These are phyloP conservation scores for Phortica variegata DNA, from an alignment of 1,140 invertebrate species.

Conservation along the genomic window DNA sequence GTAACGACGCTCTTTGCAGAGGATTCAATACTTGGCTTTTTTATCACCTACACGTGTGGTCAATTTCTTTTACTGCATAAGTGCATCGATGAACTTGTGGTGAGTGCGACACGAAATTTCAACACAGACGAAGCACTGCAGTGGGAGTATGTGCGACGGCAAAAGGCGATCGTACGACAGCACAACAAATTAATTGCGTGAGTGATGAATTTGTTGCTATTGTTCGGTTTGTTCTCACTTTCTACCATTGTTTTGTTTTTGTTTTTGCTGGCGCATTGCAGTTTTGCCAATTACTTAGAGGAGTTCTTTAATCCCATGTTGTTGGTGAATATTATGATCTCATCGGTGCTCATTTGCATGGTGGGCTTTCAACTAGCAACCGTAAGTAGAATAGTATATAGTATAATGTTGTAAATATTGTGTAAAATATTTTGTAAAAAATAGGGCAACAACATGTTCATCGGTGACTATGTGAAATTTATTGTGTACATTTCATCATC, in stretches of 20 bases:
- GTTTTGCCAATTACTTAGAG: conserved; percentile 36
- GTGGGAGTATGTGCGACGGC: neutral
- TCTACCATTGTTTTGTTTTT: too few relatives aligned
- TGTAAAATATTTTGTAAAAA: too few relatives aligned
- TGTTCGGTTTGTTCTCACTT: too few relatives aligned
- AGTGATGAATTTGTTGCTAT: conserved; percentile 2
- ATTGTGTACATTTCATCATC: conserved; percentile 45
- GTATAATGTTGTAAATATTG: too few relatives aligned
- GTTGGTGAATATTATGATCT: conserved; percentile 43
- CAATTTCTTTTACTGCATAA: conserved; percentile 44
- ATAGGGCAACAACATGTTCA: conserved; percentile 43
- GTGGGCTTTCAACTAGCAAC: conserved; percentile 53
- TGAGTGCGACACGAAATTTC: neutral
- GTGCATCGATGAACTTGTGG: conserved; percentile 25
- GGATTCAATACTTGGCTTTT: conserved; percentile 50
- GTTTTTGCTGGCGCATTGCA: too few relatives aligned
- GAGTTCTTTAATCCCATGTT: conserved; percentile 52
- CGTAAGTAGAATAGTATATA: conserved; percentile 21
- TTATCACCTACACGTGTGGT: conserved; percentile 47
- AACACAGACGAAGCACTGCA: conserved; percentile 3
- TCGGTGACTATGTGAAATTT: conserved; percentile 48
- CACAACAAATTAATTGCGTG: conserved; percentile 42
- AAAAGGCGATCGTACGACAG: conserved; percentile 25
- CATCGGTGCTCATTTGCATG: conserved; percentile 50
- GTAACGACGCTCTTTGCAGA: conserved; percentile 54